These are phyloP conservation scores for Nomada fucata DNA, from an alignment of 2,888 invertebrate genomes.

Conservation along the genomic window DNA sequence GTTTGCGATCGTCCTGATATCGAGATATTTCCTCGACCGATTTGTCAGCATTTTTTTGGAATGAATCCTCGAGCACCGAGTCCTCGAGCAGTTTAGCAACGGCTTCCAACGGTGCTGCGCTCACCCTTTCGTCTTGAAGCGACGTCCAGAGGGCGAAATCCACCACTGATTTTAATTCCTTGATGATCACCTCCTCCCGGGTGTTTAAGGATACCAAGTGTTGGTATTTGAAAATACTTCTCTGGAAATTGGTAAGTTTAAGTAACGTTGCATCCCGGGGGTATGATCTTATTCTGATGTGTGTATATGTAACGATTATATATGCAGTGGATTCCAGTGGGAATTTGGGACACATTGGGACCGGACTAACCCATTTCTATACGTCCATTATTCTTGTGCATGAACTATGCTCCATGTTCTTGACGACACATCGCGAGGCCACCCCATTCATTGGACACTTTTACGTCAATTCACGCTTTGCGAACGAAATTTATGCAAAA, in stretches of 20 bases:
- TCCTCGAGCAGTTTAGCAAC: conserved; percentile 89
- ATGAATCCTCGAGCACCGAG: conserved; percentile 56
- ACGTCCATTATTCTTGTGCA: no score
- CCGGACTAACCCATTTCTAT: no score
- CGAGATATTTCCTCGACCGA: conserved; percentile 81
- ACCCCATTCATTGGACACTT: no score
- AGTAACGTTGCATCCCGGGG: background rate
- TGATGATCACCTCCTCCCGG: conserved; percentile 89
- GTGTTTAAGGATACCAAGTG: conserved; percentile 88
- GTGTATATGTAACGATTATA: no score
- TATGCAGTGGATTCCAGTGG: no score
- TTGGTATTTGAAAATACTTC: conserved; percentile 90
- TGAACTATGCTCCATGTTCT: no score
- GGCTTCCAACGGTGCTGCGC: conserved; percentile 89
- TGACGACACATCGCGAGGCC: no score
- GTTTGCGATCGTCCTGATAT: conserved; percentile 81
- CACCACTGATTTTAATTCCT: conserved; percentile 92
- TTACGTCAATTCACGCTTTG: no score
- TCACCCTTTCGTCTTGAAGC: conserved; percentile 91
- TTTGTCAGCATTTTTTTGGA: background rate
- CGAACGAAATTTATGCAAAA: no score
- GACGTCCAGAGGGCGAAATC: conserved; percentile 91
- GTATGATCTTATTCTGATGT: no score
- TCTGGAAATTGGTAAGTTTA: conserved; percentile 85
- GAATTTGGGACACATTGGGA: no score